These are phyloP conservation scores for Hippocampus zosterae DNA, from an alignment of 2,113 vertebrate genomes.

Conservation along the genomic window DNA sequence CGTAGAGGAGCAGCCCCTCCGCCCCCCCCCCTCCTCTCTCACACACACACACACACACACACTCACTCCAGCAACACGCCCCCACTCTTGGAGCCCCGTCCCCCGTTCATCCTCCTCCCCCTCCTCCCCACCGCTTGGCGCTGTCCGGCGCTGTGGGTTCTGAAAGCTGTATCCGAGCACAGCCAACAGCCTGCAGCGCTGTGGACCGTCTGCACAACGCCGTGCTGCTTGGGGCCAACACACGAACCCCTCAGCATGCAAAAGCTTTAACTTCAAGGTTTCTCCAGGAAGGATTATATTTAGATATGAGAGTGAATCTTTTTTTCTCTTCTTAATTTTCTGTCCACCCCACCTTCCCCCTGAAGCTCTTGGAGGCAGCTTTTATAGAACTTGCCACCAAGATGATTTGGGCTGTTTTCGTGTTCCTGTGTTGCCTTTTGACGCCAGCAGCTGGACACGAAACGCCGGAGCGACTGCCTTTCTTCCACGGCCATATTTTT, in stretches of 20 bases:
- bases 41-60: no score
- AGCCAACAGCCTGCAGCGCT: conserved; percentile 52
- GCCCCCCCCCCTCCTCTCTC: no score
- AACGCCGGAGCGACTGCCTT: conserved; percentile 58
- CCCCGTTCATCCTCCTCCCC: conserved; percentile 58
- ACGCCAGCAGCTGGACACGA: conserved; percentile 58
- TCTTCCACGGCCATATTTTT: conserved; percentile 78
- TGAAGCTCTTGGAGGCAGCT: conserved; percentile 34
- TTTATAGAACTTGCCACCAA: conserved; percentile 52
- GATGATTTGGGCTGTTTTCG: conserved; percentile 65
- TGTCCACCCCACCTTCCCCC: background rate
- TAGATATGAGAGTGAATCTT: conserved; percentile 32
- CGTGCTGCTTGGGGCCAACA: conserved; percentile 41
- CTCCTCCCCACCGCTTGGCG: conserved; percentile 69
- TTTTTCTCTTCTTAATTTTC: conserved; percentile 39
- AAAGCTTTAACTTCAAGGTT: conserved; percentile 44
- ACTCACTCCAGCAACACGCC: conserved; percentile 48
- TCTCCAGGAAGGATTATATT: conserved; percentile 25
- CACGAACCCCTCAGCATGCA: conserved; percentile 35
- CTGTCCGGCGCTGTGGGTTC: conserved; percentile 69
- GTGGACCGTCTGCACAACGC: conserved; percentile 41
- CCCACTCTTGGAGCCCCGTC: conserved; percentile 18
- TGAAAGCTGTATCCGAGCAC: conserved; percentile 55
- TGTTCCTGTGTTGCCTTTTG: conserved; percentile 59
- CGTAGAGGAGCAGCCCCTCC: conserved; percentile 52